A percentile compares a stretch with the other conserved stretches of the same genome.
These are phyloP conservation scores for Papilio gigon DNA, from an alignment of 2,888 invertebrate species.

Conservation along the genomic window DNA sequence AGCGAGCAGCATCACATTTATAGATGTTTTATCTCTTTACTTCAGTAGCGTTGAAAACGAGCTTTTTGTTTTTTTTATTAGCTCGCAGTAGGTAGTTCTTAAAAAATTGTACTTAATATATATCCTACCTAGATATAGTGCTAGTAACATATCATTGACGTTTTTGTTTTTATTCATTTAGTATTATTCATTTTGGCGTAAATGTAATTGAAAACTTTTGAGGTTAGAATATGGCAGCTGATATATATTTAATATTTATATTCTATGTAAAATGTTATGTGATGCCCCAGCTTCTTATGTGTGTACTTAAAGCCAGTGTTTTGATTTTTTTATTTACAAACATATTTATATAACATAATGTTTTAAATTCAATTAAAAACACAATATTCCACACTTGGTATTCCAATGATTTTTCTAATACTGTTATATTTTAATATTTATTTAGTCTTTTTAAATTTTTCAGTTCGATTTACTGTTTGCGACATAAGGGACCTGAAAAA, in stretches of 20 bases:
- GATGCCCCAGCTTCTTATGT: not conserved
- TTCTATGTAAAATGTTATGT: not conserved
- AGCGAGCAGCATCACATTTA: not conserved
- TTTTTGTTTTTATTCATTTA: constrained; percentile 21
- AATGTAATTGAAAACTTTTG: not conserved
- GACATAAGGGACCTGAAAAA: constrained; percentile 60
- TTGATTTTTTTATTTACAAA: not conserved
- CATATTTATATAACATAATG: too few species aligned
- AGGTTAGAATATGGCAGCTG: not conserved
- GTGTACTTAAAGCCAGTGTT: not conserved
- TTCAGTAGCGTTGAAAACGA: not conserved
- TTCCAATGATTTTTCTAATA: constrained; percentile 8
- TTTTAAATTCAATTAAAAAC: not conserved
- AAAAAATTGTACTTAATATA: constrained; percentile 30
- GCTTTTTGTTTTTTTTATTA: not conserved
- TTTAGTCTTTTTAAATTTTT: constrained; percentile 7
- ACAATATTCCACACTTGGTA: not conserved
- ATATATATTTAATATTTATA: not conserved
- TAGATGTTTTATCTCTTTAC: not conserved
- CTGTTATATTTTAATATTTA: constrained; percentile 17
- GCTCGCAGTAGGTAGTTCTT: constrained; percentile 14
- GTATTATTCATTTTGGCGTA: not conserved
- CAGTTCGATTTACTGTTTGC: constrained; percentile 17
- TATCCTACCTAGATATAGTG: constrained; percentile 19
- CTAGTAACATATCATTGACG: constrained; percentile 38